Conservation (phyloP, 2,888 invertebrate species). For the Monoplex corrugatus region DNA sequence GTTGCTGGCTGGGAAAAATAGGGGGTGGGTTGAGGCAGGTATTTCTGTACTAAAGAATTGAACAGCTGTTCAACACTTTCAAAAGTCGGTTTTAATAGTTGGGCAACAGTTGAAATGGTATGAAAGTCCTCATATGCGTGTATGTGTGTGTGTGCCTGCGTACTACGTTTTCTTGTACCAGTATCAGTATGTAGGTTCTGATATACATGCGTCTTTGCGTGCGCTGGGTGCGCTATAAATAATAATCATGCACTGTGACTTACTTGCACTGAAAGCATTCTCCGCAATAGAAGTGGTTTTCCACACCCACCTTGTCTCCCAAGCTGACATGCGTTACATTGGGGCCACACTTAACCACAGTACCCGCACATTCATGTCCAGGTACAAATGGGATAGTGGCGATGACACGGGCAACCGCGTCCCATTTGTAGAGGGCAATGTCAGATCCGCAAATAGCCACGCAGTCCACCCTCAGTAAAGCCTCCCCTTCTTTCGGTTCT, state of each 20-base stretch:
- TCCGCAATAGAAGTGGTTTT: conserved; percentile 78
- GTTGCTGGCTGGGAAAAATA: too few relatives aligned
- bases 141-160: neutral
- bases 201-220: neutral
- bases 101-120: too few relatives aligned
- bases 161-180: too few relatives aligned
- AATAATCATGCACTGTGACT: too few relatives aligned
- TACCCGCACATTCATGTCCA: conserved; percentile 78
- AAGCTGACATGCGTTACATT: conserved; percentile 66
- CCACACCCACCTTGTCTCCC: conserved; percentile 75
- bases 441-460: conserved; percentile 78
- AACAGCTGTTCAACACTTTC: too few relatives aligned
- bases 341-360: conserved; percentile 77
- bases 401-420: conserved; percentile 73
- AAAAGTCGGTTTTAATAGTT: too few relatives aligned
- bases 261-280: conserved; percentile 72
- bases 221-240: too few relatives aligned
- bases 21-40: too few relatives aligned
- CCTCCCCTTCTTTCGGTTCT: conserved; percentile 72
- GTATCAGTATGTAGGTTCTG: neutral
- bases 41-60: too few relatives aligned
- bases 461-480: conserved; percentile 73
- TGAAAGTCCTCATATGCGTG: too few relatives aligned
- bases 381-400: conserved; percentile 78
- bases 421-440: conserved; percentile 77